Conservation (phyloP, 1,140 invertebrate genomes). For the Battus philenor region DNA sequence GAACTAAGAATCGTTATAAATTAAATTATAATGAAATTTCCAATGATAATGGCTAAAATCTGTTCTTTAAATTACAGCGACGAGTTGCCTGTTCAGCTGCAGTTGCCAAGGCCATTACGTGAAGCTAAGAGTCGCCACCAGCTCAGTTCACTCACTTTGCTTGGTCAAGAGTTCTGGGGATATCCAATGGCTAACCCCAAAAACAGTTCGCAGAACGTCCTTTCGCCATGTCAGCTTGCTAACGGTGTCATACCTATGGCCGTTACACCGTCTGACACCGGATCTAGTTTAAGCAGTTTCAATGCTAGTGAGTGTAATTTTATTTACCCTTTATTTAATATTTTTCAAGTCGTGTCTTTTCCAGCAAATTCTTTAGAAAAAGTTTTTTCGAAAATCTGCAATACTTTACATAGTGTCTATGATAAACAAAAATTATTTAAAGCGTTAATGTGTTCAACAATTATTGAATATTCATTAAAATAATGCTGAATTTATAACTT, state of each 20-base stretch:
- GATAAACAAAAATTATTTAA: no score
- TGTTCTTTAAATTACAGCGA: conserved; percentile 79
- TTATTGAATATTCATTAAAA: conserved; percentile 1
- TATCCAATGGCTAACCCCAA: conserved; percentile 88
- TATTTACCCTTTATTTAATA: no score
- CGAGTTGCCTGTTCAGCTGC: conserved; percentile 94
- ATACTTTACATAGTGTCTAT: no score
- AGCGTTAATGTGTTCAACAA: no score
- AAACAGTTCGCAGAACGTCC: conserved; percentile 49
- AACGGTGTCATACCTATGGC: conserved; percentile 70
- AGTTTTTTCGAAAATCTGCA: no score
- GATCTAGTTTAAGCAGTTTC: conserved; percentile 80
- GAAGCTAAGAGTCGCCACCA: conserved; percentile 93
- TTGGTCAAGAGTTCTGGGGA: conserved; percentile 96
- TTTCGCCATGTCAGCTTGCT: conserved; percentile 55
- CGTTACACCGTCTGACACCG: conserved; percentile 78
- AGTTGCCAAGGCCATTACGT: conserved; percentile 87
- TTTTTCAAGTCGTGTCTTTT: no score
- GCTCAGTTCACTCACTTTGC: conserved; percentile 90
- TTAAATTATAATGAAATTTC: no score
- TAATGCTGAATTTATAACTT: conserved; percentile 22
- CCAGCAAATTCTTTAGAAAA: background rate
- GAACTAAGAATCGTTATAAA: no score
- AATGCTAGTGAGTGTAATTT: conserved; percentile 72
- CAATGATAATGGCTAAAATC: no score